Percentiles rank a stretch among this genome's conserved stretches.
Evolutionary conservation across 2,888 invertebrate species (phyloP).

Genomic region (Nephrotoma flavescens): DNA sequence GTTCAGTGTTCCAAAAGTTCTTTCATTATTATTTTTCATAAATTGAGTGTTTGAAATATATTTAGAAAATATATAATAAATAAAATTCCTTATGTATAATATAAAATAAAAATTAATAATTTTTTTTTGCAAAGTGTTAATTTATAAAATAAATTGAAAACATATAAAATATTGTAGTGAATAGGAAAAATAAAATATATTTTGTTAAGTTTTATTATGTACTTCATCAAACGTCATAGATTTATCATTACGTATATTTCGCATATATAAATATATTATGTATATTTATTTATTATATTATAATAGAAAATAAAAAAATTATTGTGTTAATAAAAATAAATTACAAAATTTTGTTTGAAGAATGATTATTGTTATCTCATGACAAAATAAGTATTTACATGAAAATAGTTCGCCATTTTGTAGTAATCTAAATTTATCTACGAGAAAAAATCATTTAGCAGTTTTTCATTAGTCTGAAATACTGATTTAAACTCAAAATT

Average conservation of each 20-base stretch:
- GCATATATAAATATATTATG: not conserved
- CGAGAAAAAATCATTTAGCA: not conserved
- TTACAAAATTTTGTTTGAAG: not conserved
- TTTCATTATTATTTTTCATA: not conserved
- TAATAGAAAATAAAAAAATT: not conserved
- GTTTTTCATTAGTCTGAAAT: not conserved
- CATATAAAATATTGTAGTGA: not conserved
- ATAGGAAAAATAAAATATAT: not conserved
- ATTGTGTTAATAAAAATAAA: not conserved
- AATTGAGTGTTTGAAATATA: not conserved
- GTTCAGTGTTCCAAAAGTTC: not conserved
- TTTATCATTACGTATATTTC: not conserved
- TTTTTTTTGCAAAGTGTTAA: not conserved
- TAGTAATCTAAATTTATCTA: not conserved
- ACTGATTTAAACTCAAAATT: not conserved
- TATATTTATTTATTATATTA: not conserved
- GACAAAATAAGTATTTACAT: not conserved
- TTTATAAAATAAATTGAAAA: not conserved
- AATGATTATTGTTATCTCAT: not conserved
- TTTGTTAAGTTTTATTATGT: not conserved
- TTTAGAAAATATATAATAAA: not conserved
- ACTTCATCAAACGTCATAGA: not conserved
- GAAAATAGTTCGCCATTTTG: constrained; percentile 1
- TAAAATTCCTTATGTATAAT: not conserved
- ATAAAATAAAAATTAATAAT: not conserved